A percentile compares a stretch with the other conserved stretches of the same genome.
These are phyloP conservation scores for Herpailurus yagouaroundi DNA, from an alignment of 2,113 vertebrate species.

Conservation along the genomic window DNA sequence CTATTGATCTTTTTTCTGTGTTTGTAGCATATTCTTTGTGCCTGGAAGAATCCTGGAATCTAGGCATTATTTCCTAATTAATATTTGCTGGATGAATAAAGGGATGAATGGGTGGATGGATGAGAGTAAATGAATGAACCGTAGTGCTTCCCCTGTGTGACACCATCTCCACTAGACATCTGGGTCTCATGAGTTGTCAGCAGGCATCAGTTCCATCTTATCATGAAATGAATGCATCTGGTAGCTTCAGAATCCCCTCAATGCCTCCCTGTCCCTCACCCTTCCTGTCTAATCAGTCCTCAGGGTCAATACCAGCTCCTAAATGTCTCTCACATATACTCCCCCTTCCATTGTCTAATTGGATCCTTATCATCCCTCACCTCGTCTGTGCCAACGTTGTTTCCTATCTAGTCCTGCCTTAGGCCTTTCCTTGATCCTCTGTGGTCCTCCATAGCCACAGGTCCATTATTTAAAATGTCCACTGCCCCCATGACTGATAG, in stretches of 20 bases:
- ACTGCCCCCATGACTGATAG: no score
- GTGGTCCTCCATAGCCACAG: neutral
- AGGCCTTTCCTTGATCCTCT: neutral
- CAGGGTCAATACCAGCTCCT: neutral
- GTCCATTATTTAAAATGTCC: neutral
- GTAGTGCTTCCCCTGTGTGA: neutral
- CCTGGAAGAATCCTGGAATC: neutral
- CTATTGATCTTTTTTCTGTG: neutral
- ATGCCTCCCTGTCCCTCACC: neutral
- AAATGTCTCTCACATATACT: neutral
- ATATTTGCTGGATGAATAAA: neutral
- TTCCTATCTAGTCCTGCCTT: neutral
- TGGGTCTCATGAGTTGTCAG: neutral
- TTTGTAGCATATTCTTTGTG: neutral
- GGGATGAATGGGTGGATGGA: neutral
- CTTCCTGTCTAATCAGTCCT: neutral
- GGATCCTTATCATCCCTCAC: neutral
- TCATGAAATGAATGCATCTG: neutral
- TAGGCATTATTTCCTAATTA: neutral
- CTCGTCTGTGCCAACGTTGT: neutral
- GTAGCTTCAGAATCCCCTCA: neutral
- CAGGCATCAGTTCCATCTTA: neutral
- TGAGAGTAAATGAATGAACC: neutral
- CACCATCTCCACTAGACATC: neutral
- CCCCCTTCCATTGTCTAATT: neutral